Conservation (phyloP, 2,113 vertebrate species). For the Clarias magur region DNA sequence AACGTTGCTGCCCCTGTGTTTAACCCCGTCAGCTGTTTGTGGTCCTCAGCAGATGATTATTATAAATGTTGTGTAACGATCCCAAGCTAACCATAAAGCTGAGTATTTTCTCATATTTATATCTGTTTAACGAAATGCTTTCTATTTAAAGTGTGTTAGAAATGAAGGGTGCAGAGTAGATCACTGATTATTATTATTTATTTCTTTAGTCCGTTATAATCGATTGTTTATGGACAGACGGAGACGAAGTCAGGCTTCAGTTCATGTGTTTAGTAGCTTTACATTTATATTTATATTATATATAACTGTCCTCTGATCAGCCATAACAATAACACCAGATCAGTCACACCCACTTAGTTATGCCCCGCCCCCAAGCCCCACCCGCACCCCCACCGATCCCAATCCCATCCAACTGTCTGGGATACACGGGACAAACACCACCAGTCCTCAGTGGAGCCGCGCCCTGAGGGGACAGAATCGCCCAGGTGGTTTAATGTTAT, state of each 20-base stretch:
- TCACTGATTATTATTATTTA: neutral
- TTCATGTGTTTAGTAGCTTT: neutral
- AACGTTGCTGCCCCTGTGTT: neutral
- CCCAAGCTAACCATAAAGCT: neutral
- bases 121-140: neutral
- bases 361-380: too few species aligned
- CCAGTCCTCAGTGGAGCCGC: too few species aligned
- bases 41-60: neutral
- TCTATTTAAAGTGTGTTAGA: neutral
- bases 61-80: too few species aligned
- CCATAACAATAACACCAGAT: too few species aligned
- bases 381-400: too few species aligned
- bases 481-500: too few species aligned
- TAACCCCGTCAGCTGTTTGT: neutral
- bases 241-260: neutral
- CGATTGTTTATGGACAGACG: neutral
- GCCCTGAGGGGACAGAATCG: too few species aligned
- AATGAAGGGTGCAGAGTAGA: neutral
- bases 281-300: neutral
- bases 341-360: too few species aligned
- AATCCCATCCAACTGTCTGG: too few species aligned
- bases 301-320: too few species aligned
- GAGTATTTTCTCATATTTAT: neutral
- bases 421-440: too few species aligned
- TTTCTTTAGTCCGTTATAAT: neutral